A percentile compares a stretch with the other conserved stretches of the same genome.
phyloP scores from a whole-genome alignment of 2,113 vertebrate species.

The Porphyrio hochstetteri region DNA sequence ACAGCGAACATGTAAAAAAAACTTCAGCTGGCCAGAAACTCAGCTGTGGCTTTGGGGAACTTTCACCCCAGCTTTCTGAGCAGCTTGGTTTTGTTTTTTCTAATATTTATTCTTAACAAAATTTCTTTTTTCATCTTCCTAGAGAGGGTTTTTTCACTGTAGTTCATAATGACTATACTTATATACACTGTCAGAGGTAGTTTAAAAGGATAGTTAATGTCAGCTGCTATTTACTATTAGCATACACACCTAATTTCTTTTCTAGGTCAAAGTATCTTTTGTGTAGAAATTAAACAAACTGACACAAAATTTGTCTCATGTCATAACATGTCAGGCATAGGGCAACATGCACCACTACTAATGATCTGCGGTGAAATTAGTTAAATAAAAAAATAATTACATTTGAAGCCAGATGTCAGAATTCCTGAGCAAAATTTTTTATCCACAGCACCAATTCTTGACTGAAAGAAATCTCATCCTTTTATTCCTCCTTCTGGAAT shows the following conservation, averaged over 20 bases:
- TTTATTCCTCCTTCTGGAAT: not conserved
- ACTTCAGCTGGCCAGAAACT: not conserved
- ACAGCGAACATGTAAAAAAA: not conserved
- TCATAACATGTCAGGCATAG: not conserved
- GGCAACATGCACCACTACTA: not conserved
- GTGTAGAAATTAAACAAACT: not conserved
- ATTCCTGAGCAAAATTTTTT: not conserved
- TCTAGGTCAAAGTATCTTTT: not conserved
- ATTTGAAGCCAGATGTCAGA: not conserved
- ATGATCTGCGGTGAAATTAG: not conserved
- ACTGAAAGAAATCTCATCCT: not conserved
- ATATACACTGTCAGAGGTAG: not conserved
- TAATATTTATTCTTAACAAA: not conserved
- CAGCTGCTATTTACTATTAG: not conserved
- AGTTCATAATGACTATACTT: not conserved
- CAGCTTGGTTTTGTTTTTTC: not conserved
- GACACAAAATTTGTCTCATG: not conserved
- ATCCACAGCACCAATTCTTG: not conserved
- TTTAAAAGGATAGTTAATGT: not conserved
- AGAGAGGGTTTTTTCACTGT: not conserved
- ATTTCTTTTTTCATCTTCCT: not conserved
- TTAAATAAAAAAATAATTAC: not conserved
- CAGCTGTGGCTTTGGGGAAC: not conserved
- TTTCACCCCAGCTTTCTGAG: not conserved
- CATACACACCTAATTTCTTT: not conserved